These are phyloP conservation scores for Sorex maritimensis DNA, from an alignment of 2,797 vertebrate genomes.

Conservation along the genomic window DNA sequence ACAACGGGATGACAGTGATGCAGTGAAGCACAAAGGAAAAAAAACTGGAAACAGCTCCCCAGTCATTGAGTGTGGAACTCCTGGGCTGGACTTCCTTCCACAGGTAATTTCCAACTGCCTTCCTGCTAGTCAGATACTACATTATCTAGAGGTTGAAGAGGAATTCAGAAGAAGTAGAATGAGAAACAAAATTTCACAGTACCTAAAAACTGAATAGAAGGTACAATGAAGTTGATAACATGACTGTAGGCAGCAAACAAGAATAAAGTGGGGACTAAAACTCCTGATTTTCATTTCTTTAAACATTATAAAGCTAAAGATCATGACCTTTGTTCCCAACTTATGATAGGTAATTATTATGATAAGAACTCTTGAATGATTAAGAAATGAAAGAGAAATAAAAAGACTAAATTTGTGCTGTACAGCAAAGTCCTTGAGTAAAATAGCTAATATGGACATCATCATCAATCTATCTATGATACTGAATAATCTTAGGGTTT, in stretches of 20 bases:
- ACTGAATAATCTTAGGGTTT: not conserved
- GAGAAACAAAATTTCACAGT: no score
- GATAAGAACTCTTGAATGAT: not conserved
- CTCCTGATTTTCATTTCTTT: no score
- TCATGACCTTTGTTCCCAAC: not conserved
- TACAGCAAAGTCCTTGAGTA: not conserved
- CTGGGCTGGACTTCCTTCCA: no score
- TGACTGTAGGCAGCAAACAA: no score
- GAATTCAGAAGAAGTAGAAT: not conserved
- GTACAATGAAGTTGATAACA: not conserved
- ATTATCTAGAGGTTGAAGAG: not conserved
- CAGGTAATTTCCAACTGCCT: no score
- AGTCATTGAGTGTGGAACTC: not conserved
- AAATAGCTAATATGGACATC: not conserved
- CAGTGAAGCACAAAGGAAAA: not conserved
- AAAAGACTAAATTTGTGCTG: not conserved
- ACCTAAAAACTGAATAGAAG: not conserved
- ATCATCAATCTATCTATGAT: not conserved
- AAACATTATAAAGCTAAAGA: no score
- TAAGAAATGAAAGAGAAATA: not conserved
- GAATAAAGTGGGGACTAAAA: not conserved
- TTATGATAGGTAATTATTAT: not conserved
- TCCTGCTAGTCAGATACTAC: no score
- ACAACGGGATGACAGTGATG: no score
- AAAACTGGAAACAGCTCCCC: not conserved